These are phyloP conservation scores for Istiophorus platypterus DNA, from an alignment of 2,113 vertebrate species.

Conservation along the genomic window DNA sequence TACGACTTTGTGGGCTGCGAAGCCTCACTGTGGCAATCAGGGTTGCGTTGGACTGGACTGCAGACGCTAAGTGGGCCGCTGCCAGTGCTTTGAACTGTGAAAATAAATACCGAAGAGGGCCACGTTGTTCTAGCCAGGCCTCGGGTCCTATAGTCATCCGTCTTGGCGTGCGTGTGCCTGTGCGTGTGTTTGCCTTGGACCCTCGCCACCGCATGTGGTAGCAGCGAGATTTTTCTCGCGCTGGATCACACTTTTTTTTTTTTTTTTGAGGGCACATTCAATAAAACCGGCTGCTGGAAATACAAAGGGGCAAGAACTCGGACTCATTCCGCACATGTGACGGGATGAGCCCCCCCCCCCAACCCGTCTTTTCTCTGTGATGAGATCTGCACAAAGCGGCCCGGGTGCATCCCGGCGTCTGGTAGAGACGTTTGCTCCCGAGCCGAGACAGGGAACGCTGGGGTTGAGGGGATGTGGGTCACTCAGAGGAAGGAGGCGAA, in stretches of 20 bases:
- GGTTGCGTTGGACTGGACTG: conserved; percentile 82
- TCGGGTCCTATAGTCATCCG: conserved; percentile 85
- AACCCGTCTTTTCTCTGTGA: conserved; percentile 48
- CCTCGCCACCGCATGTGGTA: conserved; percentile 92
- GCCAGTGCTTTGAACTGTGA: conserved; percentile 94
- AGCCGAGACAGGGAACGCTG: conserved; percentile 63
- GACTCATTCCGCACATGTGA: conserved; percentile 72
- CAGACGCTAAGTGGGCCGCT: conserved; percentile 85
- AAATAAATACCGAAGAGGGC: conserved; percentile 93
- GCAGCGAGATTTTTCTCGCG: conserved; percentile 79
- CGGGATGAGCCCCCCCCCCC: too few species aligned
- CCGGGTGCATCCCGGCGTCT: conserved; percentile 49
- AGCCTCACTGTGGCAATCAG: conserved; percentile 86
- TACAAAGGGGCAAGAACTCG: conserved; percentile 50
- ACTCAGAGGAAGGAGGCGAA: conserved; percentile 70
- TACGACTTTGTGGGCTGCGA: conserved; percentile 80
- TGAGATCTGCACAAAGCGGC: conserved; percentile 59
- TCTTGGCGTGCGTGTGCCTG: conserved; percentile 89
- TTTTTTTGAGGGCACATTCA: conserved; percentile 70
- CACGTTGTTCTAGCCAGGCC: conserved; percentile 87
- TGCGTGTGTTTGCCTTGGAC: conserved; percentile 93
- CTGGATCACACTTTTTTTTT: conserved; percentile 78
- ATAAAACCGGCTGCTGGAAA: conserved; percentile 70
- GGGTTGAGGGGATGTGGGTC: conserved; percentile 71
- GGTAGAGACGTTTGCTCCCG: conserved; percentile 59